Base-by-base conservation (phyloP, 2,113 vertebrate species). In the Charadrius vociferus region DNA sequence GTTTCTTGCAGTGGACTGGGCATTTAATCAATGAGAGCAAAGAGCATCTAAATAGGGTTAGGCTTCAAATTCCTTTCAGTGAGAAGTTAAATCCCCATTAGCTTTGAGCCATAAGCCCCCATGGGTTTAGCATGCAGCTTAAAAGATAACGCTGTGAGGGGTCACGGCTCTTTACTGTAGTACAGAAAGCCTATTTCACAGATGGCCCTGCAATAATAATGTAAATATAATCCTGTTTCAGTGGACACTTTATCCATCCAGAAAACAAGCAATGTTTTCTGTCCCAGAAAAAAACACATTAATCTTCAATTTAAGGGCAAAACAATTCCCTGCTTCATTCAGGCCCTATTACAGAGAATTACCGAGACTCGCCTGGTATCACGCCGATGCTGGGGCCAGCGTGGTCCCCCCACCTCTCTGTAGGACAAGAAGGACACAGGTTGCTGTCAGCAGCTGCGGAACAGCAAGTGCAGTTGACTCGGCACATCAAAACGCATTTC, bases 31-130 rank as follows among this genome's bases (percentile, higher is more conserved):
- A 71, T 77, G 72, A 87, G 78, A 95, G 95, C 92, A 95, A 96
- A 96, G 85, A 96, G 81, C 93, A 96, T 85, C 96, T 90, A 96
- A 96, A 97, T 86, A 94, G 95, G 90, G 94, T 96, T 93, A 96
- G 91, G 93, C 93, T 95, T 92, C 82, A 93, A 95, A 97, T 90
- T 95, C 95, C 79, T 94, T 95, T 93, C 96, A 95, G 71, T 87
- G 87, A 95, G 78, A 90, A 93, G 91, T 85, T 95, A 96, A 97
- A 97, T 97, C 97, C 84, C 89, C 81, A 95, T 94, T 96, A 95
- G 86, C 73, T 95, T 81, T 93, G 88, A 95, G 96, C 84, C 45
- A 45, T 95, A 94, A 97, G 41, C 71, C 84, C 74, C 81, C 1
- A 0, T 77, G 81, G 93, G 79, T 97, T 97, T 97, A 97, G 75